phyloP scores from a whole-genome alignment of 2,113 vertebrate species.

The Mirza zaza region DNA sequence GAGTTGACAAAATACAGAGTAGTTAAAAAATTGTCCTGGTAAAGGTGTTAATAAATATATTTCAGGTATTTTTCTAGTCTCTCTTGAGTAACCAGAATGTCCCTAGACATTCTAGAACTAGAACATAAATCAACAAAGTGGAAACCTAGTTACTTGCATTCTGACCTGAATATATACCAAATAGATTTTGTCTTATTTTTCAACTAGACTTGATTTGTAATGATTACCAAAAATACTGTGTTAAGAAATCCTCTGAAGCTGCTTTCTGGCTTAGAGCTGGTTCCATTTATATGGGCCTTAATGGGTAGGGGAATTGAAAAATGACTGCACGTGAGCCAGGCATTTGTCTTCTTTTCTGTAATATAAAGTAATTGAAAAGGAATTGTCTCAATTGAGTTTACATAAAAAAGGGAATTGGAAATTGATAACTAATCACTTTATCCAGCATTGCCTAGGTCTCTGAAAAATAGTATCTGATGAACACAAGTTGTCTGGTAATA shows the following conservation, averaged over 20 bases:
- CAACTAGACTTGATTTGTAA: constrained; percentile 28
- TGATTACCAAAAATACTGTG: constrained; percentile 22
- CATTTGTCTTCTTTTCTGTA: constrained; percentile 14
- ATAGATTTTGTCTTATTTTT: neutral
- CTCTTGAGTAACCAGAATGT: neutral
- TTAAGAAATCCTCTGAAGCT: constrained; percentile 3
- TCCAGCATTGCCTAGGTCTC: neutral
- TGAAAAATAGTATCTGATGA: constrained; percentile 53
- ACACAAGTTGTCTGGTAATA: constrained; percentile 10
- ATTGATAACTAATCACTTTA: constrained; percentile 7
- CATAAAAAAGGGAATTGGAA: constrained; percentile 9
- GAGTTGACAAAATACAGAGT: neutral
- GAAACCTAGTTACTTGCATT: constrained; percentile 14
- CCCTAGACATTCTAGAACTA: constrained; percentile 11
- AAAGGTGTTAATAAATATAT: constrained; percentile 40
- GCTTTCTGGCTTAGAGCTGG: neutral
- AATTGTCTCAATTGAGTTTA: constrained; percentile 28
- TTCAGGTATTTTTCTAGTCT: constrained; percentile 17
- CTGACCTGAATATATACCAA: constrained; percentile 1
- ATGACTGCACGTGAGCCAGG: neutral
- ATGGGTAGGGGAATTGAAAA: neutral
- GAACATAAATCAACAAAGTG: neutral
- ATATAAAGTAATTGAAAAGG: constrained; percentile 28
- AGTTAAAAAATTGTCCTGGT: neutral
- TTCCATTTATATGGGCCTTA: constrained; percentile 40